phyloP scores from a whole-genome alignment of 2,113 vertebrate species.

The Colinus virginianus region DNA sequence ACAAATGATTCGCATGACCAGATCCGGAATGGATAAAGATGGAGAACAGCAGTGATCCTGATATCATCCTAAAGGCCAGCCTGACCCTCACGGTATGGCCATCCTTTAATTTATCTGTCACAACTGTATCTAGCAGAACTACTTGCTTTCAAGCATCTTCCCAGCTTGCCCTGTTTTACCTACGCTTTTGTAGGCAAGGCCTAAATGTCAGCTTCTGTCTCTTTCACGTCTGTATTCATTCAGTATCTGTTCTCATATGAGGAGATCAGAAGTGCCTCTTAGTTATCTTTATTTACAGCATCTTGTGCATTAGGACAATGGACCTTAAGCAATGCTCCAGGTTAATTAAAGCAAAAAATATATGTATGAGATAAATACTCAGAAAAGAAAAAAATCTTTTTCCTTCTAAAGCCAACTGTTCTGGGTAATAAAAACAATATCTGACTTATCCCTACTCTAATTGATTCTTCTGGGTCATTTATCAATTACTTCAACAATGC shows the following conservation, averaged over 20 bases:
- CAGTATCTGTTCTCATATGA: background rate
- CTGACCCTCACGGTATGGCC: background rate
- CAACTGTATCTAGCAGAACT: conserved; percentile 17
- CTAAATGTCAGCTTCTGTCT: background rate
- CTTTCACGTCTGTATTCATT: background rate
- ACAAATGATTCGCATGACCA: conserved; percentile 58
- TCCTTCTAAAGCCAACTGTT: background rate
- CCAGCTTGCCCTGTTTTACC: background rate
- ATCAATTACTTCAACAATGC: background rate
- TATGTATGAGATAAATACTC: background rate
- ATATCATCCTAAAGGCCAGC: conserved; percentile 9
- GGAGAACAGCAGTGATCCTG: conserved; percentile 40
- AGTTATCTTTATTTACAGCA: background rate
- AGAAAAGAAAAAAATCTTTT: background rate
- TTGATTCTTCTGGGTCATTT: background rate
- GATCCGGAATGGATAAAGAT: conserved; percentile 49
- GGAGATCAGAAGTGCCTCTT: background rate
- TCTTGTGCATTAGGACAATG: background rate
- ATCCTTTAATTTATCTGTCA: conserved; percentile 40
- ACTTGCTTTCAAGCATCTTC: conserved; percentile 1
- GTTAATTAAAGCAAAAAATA: background rate
- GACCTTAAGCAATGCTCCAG: background rate
- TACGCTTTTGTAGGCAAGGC: background rate
- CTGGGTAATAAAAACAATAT: background rate
- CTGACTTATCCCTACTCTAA: background rate